Conservation (phyloP, 2,888 invertebrate genomes). For the Acanthosepion pharaonis region DNA sequence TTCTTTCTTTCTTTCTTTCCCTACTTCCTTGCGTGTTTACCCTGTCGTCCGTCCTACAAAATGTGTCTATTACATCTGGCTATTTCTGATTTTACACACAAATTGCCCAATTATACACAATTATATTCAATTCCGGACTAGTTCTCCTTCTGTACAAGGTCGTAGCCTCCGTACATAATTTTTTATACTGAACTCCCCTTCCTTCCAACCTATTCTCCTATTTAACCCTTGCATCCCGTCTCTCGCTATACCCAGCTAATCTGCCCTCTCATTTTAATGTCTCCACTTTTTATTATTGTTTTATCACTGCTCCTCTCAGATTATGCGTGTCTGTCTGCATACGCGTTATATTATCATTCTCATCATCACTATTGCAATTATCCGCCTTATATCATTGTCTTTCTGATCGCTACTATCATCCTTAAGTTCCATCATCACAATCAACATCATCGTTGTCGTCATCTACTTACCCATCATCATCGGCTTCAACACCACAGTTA, state of each 20-base stretch:
- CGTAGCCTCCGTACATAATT: neutral
- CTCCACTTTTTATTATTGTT: neutral
- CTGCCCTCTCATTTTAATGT: neutral
- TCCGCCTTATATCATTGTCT: neutral
- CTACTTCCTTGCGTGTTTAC: neutral
- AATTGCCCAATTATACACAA: slow-evolving; percentile 18
- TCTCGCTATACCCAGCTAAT: neutral
- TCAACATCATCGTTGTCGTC: too few species aligned
- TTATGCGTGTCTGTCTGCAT: neutral
- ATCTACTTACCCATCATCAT: too few species aligned
- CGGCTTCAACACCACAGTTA: too few species aligned
- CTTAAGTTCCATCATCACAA: too few species aligned
- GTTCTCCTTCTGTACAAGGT: neutral
- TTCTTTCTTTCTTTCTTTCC: too few species aligned
- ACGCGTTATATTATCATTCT: neutral
- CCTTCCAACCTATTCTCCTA: neutral
- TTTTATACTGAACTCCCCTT: neutral
- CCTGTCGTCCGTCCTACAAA: neutral
- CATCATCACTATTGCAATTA: neutral
- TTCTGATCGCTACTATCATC: too few species aligned
- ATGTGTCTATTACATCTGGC: slow-evolving; percentile 17
- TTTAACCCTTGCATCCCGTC: neutral
- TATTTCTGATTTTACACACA: neutral
- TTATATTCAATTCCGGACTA: neutral
- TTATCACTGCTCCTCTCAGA: neutral